phyloP scores from a whole-genome alignment of 2,797 vertebrate genomes.

The Acrossocheilus fasciatus region DNA sequence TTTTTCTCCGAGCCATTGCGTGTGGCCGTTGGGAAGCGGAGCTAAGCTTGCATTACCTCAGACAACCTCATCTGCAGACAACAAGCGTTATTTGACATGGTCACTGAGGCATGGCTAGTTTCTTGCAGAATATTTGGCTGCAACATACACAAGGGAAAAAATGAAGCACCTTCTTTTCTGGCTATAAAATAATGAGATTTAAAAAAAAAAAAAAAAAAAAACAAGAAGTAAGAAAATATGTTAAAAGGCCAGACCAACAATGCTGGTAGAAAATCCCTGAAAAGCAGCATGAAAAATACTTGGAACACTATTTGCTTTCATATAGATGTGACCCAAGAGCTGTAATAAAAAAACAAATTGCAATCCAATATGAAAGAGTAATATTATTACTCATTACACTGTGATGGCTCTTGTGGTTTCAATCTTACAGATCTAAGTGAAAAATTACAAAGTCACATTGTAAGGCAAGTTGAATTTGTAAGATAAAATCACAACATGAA shows the following conservation, averaged over 20 bases:
- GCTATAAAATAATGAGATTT: conserved; percentile 32
- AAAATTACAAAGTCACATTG: neutral
- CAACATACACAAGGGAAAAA: conserved; percentile 3
- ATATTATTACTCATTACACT: conserved; percentile 45
- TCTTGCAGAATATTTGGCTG: conserved; percentile 40
- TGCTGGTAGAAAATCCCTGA: conserved; percentile 1
- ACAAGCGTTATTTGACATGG: conserved; percentile 48
- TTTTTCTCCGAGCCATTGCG: conserved; percentile 56
- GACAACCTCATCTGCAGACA: conserved; percentile 47
- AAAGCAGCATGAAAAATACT: conserved; percentile 40
- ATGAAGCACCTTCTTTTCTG: conserved; percentile 9
- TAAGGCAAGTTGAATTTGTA: neutral
- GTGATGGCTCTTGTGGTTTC: neutral
- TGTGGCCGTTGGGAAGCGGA: conserved; percentile 37
- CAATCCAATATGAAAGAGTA: conserved; percentile 47
- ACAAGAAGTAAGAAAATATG: neutral
- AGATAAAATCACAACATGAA: neutral
- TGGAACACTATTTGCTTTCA: conserved; percentile 43
- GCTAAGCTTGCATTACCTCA: conserved; percentile 46
- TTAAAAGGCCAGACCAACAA: conserved; percentile 31
- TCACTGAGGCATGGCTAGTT: conserved; percentile 27
- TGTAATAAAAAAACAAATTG: conserved; percentile 42
- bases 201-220: neutral
- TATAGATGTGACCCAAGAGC: conserved; percentile 48
- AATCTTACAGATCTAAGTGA: neutral